A percentile compares a stretch with the other conserved stretches of the same genome.
Conservation (phyloP, 2,888 invertebrate species). For the Cremastinae sp. region DNA sequence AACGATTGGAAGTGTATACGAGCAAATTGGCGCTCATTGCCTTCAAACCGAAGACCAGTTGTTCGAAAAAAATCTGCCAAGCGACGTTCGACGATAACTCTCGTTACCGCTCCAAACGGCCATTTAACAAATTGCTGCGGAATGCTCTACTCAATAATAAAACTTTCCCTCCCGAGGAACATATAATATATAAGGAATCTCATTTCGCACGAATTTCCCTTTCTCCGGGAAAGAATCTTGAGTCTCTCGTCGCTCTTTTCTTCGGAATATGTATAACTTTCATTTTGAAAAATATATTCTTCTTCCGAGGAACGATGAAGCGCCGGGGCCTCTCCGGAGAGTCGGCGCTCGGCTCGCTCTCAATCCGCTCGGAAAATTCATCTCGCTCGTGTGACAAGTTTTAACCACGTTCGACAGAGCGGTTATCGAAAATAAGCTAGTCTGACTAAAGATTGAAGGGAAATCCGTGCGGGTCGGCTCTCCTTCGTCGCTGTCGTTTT, state of each 20-base stretch:
- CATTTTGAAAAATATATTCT: not conserved
- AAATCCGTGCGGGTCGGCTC: conserved; percentile 2
- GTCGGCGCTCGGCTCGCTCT: not conserved
- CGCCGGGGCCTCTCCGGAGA: too few species aligned
- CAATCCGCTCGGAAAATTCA: not conserved
- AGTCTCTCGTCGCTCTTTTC: too few species aligned
- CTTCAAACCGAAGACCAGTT: conserved; percentile 39
- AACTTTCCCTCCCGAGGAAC: too few species aligned
- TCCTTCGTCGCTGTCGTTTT: conserved; percentile 19
- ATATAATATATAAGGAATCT: not conserved
- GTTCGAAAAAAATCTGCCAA: conserved; percentile 51
- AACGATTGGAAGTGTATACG: conserved; percentile 35
- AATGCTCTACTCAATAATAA: too few species aligned
- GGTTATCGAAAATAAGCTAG: conserved; percentile 25
- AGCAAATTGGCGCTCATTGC: conserved; percentile 32
- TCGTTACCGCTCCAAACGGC: too few species aligned
- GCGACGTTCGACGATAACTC: too few species aligned
- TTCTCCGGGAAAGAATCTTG: too few species aligned
- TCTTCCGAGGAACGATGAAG: too few species aligned
- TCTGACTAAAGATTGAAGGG: not conserved
- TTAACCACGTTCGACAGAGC: not conserved
- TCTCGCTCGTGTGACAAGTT: not conserved
- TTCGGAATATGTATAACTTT: too few species aligned
- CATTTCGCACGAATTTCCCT: too few species aligned
- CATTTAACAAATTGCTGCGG: not conserved